These are phyloP conservation scores for Chiroxiphia lanceolata DNA, from an alignment of 2,797 vertebrate genomes.

Conservation along the genomic window DNA sequence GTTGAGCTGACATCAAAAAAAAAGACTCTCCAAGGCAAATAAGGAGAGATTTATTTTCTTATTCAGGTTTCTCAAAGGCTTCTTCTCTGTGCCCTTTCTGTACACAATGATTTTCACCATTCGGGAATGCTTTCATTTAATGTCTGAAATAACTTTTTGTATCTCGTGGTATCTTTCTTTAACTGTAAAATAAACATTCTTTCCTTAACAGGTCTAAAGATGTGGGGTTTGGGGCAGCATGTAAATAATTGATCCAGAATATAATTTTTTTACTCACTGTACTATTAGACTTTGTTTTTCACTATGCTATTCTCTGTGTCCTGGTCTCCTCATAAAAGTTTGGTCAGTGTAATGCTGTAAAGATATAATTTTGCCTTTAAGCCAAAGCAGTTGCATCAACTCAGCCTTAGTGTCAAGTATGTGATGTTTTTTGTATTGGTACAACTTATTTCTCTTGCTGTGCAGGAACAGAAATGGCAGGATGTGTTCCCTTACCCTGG, in stretches of 20 bases:
- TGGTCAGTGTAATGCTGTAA: neutral
- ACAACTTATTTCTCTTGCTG: neutral
- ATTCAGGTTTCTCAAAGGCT: constrained; percentile 49
- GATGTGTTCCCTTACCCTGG: neutral
- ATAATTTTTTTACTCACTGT: neutral
- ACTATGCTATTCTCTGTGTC: neutral
- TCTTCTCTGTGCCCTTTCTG: constrained; percentile 19
- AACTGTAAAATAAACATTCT: constrained; percentile 9
- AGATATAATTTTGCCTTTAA: neutral
- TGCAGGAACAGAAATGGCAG: neutral
- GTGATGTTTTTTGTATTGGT: neutral
- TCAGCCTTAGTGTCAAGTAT: neutral
- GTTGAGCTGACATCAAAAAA: constrained; percentile 50
- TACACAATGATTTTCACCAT: constrained; percentile 24
- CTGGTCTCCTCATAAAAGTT: neutral
- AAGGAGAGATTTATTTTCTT: constrained; percentile 63
- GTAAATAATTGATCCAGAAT: neutral
- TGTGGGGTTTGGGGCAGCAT: neutral
- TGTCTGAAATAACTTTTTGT: constrained; percentile 40
- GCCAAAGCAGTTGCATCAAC: neutral
- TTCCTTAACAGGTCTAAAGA: neutral
- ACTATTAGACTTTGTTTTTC: neutral
- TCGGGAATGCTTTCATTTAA: constrained; percentile 60
- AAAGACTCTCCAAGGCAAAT: constrained; percentile 37
- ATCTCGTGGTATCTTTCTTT: constrained; percentile 3